Conservation (phyloP, 2,113 vertebrate genomes). For the Prietella phreatophila region DNA sequence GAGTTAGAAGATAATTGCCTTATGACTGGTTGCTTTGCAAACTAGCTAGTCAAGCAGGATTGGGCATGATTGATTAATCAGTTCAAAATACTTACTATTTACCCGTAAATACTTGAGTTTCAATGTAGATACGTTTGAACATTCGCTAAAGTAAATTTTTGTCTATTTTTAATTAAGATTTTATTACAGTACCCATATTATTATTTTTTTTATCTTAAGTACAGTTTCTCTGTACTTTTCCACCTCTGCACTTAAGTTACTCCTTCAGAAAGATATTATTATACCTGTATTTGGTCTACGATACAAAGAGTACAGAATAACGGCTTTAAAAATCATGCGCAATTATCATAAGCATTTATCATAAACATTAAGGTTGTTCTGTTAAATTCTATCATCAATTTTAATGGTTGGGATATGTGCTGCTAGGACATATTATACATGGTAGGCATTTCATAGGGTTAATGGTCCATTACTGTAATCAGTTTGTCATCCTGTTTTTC, state of each 20-base stretch:
- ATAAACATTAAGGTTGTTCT: background rate
- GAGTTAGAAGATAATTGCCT: no score
- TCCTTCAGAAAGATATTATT: background rate
- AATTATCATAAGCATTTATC: background rate
- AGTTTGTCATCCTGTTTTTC: slow-evolving; percentile 1
- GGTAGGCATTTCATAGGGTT: background rate
- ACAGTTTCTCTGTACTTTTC: background rate
- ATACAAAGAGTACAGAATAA: background rate
- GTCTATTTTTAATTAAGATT: background rate
- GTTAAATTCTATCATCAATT: background rate
- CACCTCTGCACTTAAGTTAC: background rate
- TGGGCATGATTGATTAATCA: no score
- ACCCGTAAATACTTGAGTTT: no score
- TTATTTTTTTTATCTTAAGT: background rate
- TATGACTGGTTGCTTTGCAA: no score
- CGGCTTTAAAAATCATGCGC: background rate
- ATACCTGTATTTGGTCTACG: background rate
- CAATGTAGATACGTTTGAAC: background rate
- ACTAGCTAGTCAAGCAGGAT: no score
- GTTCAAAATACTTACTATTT: no score
- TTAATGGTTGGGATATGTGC: background rate
- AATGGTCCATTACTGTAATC: background rate
- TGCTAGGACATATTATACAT: background rate
- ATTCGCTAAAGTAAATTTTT: background rate
- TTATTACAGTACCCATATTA: background rate